A percentile compares a stretch with the other conserved stretches of the same genome.
Conservation (phyloP, 2,797 vertebrate species). For the Eupleurogrammus muticus region DNA sequence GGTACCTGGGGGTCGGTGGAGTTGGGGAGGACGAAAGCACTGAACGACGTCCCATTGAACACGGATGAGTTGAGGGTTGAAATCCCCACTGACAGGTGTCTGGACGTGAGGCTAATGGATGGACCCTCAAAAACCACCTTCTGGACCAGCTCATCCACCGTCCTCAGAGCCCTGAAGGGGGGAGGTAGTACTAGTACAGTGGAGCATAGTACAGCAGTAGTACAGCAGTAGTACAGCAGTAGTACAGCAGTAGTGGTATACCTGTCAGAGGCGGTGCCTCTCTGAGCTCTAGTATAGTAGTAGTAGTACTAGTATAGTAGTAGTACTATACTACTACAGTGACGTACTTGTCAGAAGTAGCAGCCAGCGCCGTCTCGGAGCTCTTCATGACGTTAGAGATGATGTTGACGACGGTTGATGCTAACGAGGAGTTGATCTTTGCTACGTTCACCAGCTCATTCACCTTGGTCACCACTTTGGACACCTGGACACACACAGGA, state of each 20-base stretch:
- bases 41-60: slow-evolving; percentile 89
- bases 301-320: not conserved
- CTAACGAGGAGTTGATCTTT: slow-evolving; percentile 89
- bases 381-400: slow-evolving; percentile 95
- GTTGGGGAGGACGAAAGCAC: slow-evolving; percentile 85
- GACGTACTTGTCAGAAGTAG: slow-evolving; percentile 89
- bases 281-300: not conserved
- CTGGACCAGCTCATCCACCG: slow-evolving; percentile 92
- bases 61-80: slow-evolving; percentile 83
- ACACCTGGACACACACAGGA: slow-evolving; percentile 81
- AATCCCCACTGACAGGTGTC: slow-evolving; percentile 90
- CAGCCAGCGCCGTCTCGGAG: slow-evolving; percentile 83
- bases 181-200: not conserved
- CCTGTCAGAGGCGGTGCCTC: too few species aligned
- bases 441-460: slow-evolving; percentile 91
- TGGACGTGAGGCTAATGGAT: slow-evolving; percentile 88
- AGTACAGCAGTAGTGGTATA: too few species aligned
- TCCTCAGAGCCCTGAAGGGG: slow-evolving; percentile 88
- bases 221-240: not conserved
- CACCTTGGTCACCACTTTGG: slow-evolving; percentile 89
- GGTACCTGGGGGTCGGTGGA: slow-evolving; percentile 73
- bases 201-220: not conserved
- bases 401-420: slow-evolving; percentile 90
- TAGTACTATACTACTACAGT: not conserved
- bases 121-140: slow-evolving; percentile 91